These are phyloP conservation scores for Anastatus disparis DNA, from an alignment of 1,140 invertebrate species.

Conservation along the genomic window DNA sequence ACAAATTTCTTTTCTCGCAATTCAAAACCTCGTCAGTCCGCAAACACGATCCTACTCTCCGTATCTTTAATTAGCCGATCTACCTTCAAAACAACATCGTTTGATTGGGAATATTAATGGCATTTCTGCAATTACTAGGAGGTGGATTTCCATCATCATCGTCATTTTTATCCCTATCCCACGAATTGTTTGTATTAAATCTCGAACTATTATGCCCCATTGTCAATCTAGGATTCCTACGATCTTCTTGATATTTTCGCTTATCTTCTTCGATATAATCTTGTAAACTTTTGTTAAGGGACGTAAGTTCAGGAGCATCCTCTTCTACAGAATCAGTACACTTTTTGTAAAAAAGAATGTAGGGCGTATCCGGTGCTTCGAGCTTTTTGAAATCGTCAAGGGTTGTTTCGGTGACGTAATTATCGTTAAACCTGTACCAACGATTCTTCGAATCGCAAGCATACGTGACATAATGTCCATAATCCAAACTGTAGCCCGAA, in stretches of 20 bases:
- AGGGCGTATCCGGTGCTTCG: conserved; percentile 80
- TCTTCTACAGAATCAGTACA: conserved; percentile 49
- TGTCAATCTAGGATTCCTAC: conserved; percentile 46
- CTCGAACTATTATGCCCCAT: conserved; percentile 9
- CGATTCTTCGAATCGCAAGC: conserved; percentile 74
- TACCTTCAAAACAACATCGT: conserved; percentile 38
- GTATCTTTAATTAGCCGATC: neutral
- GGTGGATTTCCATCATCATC: conserved; percentile 60
- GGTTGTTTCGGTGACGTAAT: conserved; percentile 72
- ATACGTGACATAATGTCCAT: conserved; percentile 88
- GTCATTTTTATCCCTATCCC: conserved; percentile 43
- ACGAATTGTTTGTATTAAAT: conserved; percentile 31
- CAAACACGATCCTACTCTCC: neutral
- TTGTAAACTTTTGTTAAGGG: conserved; percentile 62
- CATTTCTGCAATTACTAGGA: conserved; percentile 55
- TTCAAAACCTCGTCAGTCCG: conserved; percentile 46
- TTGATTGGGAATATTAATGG: conserved; percentile 44
- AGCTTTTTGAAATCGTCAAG: conserved; percentile 73
- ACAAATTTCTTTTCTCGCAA: too few relatives aligned
- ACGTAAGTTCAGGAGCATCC: conserved; percentile 55
- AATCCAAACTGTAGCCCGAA: conserved; percentile 82
- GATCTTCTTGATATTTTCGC: conserved; percentile 49
- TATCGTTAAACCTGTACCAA: conserved; percentile 88
- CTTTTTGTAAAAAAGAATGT: conserved; percentile 81
- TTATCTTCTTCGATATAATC: conserved; percentile 65